These are phyloP conservation scores for Cinclus mexicanus DNA, from an alignment of 2,113 vertebrate species.

Conservation along the genomic window DNA sequence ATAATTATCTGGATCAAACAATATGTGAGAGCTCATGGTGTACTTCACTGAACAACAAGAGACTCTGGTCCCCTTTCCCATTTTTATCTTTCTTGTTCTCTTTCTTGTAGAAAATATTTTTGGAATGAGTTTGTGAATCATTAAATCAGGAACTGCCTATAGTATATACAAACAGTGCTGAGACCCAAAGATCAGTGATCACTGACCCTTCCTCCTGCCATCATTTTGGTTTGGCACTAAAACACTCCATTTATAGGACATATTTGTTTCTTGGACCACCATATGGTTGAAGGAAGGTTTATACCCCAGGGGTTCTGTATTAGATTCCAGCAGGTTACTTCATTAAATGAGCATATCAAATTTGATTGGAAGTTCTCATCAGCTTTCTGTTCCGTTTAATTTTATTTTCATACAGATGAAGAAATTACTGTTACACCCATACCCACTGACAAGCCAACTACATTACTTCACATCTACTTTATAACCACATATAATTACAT, in stretches of 20 bases:
- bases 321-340: constrained; percentile 69
- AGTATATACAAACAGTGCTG: neutral
- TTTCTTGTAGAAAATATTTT: neutral
- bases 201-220: neutral
- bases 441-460: constrained; percentile 72
- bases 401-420: constrained; percentile 75
- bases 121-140: neutral
- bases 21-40: neutral
- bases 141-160: neutral
- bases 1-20: neutral
- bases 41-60: neutral
- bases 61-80: neutral
- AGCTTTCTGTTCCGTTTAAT: constrained; percentile 69
- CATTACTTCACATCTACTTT: constrained; percentile 75
- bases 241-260: constrained; percentile 11
- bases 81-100: neutral
- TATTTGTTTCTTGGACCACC: constrained; percentile 50
- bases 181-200: neutral
- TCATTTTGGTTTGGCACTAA: constrained; percentile 14
- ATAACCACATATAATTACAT: constrained; percentile 69
- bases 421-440: constrained; percentile 76
- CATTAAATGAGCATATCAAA: constrained; percentile 66
- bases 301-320: constrained; percentile 33
- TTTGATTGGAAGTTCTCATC: constrained; percentile 69
- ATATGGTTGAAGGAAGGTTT: constrained; percentile 39